Conservation (phyloP, 2,797 vertebrate genomes). For the Enteromius argenteus region DNA sequence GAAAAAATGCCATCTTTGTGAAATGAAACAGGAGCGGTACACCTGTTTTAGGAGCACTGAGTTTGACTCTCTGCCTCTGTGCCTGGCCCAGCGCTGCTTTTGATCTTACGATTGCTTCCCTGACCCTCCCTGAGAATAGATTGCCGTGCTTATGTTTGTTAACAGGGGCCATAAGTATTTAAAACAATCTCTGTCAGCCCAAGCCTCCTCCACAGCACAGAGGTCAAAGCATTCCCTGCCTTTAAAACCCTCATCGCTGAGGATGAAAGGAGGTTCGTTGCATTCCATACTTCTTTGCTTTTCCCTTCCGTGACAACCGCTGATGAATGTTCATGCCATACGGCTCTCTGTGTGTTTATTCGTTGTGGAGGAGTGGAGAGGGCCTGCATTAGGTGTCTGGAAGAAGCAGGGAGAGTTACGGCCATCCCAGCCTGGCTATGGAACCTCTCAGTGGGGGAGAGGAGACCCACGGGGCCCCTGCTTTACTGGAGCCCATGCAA, state of each 20-base stretch:
- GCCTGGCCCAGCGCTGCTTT: background rate
- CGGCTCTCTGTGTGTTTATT: conserved; percentile 52
- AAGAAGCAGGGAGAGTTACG: conserved; percentile 38
- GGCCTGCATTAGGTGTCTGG: background rate
- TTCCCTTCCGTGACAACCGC: conserved; percentile 68
- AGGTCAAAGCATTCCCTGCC: conserved; percentile 66
- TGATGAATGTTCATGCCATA: conserved; percentile 63
- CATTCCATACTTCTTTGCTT: conserved; percentile 71
- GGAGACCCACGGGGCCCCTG: background rate
- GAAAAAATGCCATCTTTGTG: conserved; percentile 35
- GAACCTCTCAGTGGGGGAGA: conserved; percentile 41
- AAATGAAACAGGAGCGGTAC: conserved; percentile 41
- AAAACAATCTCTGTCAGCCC: conserved; percentile 66
- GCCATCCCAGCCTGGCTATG: conserved; percentile 52
- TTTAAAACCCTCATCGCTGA: conserved; percentile 55
- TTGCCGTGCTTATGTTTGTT: conserved; percentile 60
- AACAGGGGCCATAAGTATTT: conserved; percentile 65
- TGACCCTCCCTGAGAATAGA: conserved; percentile 36
- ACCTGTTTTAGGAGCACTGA: conserved; percentile 48
- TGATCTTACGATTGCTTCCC: conserved; percentile 39
- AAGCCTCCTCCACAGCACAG: conserved; percentile 48
- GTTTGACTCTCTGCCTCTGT: conserved; percentile 12
- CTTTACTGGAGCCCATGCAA: conserved; percentile 17
- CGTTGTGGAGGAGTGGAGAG: conserved; percentile 8
- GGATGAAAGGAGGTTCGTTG: conserved; percentile 48